Base-by-base conservation (phyloP, 2,888 invertebrate species). In the Drosophila prostipennis region DNA sequence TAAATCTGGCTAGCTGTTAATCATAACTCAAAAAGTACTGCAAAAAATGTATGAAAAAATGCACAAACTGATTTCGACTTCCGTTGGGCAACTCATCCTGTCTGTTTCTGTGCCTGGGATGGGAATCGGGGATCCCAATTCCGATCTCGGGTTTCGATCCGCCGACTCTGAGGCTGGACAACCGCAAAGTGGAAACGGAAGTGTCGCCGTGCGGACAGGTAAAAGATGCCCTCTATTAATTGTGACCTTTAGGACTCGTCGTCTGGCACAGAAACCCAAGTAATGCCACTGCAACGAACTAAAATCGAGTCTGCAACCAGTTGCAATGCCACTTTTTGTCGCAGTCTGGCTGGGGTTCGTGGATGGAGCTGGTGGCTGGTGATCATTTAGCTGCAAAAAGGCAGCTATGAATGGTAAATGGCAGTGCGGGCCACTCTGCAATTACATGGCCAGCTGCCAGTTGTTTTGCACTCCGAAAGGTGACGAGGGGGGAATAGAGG, bases 121-220 rank as follows among this genome's bases (percentile, higher is more conserved):
- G 29, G 29, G 7, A 29, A 29, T 52, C 45, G 32, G 39, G 51
- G 48, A 48, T 49, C 19, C n/a, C 26, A 0, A 37, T 55, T 19
- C 77, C 74, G 10, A 43, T 37, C 60, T 82, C 79, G 58, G 52
- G 70, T 87, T 87, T 70, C 79, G 14, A 46, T 69, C 52, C 54
- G 49, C 63, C 7, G 7, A 29, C 0, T 29, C 29, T 53, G 76
- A 68, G 81, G 74, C 63, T 63, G 55, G 72, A 32, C 78, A 60
- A 83, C 87, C 89, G 76, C 89, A 89, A 87, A 89, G 85, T 89
- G 88, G 89, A 89, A 88, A 83, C 88, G 88, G 89, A 88, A 89
- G 89, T 89, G 80, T 84, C 79, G 70, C 76, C 76, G 52, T 51
- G 26, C 51, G 39, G 37, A 72, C 67, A 49, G 76, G 61, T 55